These are phyloP conservation scores for Andrena chrysosceles DNA, from an alignment of 2,888 invertebrate species.

Conservation along the genomic window DNA sequence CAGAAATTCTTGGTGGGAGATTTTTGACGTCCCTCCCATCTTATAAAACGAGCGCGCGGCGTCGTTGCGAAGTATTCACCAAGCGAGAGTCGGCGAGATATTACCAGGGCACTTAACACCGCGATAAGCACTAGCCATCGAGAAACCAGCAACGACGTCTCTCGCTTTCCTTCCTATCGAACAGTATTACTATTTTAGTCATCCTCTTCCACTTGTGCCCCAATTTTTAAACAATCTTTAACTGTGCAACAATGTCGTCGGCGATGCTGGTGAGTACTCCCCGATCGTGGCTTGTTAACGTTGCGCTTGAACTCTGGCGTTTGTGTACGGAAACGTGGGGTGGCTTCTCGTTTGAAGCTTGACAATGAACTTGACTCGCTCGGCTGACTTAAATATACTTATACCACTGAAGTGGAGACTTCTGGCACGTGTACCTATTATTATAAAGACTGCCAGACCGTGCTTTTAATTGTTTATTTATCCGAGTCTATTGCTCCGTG, in stretches of 20 bases:
- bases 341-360: background rate
- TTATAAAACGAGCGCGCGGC: constrained; percentile 82
- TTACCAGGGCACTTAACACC: background rate
- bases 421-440: background rate
- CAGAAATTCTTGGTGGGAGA: constrained; percentile 71
- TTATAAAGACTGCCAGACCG: background rate
- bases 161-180: constrained; percentile 16
- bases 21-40: constrained; percentile 74
- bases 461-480: too few species aligned
- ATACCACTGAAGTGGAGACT: constrained; percentile 13
- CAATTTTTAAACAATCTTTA: background rate
- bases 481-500: too few species aligned
- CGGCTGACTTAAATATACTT: background rate
- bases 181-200: constrained; percentile 67
- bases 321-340: background rate
- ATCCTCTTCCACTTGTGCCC: background rate
- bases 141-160: background rate
- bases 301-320: background rate
- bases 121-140: constrained; percentile 12
- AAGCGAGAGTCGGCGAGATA: constrained; percentile 68
- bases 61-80: constrained; percentile 78
- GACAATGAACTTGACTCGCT: constrained; percentile 18
- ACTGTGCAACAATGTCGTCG: constrained; percentile 75
- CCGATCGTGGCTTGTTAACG: background rate
- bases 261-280: constrained; percentile 79